phyloP scores from a whole-genome alignment of 2,888 invertebrate species.

The Aethes cnicana region DNA sequence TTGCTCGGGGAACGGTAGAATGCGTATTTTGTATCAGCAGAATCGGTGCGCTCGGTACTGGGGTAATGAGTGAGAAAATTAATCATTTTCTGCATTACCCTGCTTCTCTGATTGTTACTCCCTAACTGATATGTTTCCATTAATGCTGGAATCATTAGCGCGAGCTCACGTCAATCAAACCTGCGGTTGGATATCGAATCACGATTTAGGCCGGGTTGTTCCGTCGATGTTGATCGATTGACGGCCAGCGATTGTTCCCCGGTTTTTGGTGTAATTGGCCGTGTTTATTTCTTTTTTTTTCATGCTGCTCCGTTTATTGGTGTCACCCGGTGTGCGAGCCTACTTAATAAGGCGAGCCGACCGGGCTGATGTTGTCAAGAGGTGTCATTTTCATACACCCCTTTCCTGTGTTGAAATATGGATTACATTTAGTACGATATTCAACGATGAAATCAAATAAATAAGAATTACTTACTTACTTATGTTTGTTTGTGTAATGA shows the following conservation, averaged over 20 bases:
- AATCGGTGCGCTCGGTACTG: conserved; percentile 13
- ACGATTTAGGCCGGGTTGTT: conserved; percentile 25
- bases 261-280: conserved; percentile 43
- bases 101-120: background rate
- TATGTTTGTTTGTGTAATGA: background rate
- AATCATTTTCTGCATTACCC: background rate
- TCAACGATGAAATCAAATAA: too few species aligned
- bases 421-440: too few species aligned
- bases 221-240: conserved; percentile 30
- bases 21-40: conserved; percentile 19
- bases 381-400: too few species aligned
- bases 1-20: background rate
- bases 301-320: conserved; percentile 18
- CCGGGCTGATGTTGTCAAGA: too few species aligned
- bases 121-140: background rate
- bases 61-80: conserved; percentile 14
- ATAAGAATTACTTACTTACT: too few species aligned
- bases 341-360: conserved; percentile 12
- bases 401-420: too few species aligned
- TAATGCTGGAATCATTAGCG: conserved; percentile 4
- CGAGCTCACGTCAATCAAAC: conserved; percentile 22
- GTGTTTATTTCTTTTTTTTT: conserved; percentile 28
- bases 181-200: conserved; percentile 21
- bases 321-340: conserved; percentile 10
- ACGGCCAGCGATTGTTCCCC: conserved; percentile 35